Evolutionary conservation across 1,140 invertebrate species (phyloP), one percentile per base, ranked within the genome.

Genomic region (Euwallacea similis): DNA sequence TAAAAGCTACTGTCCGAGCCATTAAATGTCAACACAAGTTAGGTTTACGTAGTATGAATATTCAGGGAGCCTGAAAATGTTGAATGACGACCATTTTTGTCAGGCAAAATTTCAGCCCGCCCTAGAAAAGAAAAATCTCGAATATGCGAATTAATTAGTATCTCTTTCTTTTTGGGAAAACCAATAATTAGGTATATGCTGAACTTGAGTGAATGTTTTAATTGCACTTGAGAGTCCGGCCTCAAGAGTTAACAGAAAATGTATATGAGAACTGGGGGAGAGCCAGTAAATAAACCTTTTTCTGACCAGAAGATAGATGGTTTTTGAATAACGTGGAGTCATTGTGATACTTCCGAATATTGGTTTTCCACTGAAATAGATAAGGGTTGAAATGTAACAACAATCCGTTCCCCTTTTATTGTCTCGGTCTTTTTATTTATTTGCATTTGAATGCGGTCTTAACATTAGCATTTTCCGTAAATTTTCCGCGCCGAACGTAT

Each of bases 181-280:
- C 21, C 21, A 33, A 33, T 33, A 33, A 33, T 33, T 33, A 33
- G 21, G 21, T 33, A 4, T 33, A 33, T 33, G 21, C 21, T 33
- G 21, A 33, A 33, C 56, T 69, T 62, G 68, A 47, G 43, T 42
- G 67, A 65, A 66, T 73, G 68, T 66, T 73, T 73, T 73, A 73
- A 73, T 73, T 73, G 72, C 62, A 63, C 72, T 46, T 50, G 59
- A 15, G 72, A 67, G 65, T 67, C 67, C 43, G 42, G 46, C 53
- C 64, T 71, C 69, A 64, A 71, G 69, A 70, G 61, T 70, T 63
- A 70, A 70, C 59, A 43, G 60, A 70, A 70, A 70, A 70, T 70
- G 69, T 71, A 71, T 58, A 71, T 71, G 55, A 60, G 61, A 50
- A 53, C 10, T 54, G 43, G 69, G 66, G 67, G 67, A 63, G 59